Percentiles rank a stretch among this genome's conserved stretches.
These are phyloP conservation scores for Siphamia tubifer DNA, from an alignment of 2,113 vertebrate genomes.

Conservation along the genomic window DNA sequence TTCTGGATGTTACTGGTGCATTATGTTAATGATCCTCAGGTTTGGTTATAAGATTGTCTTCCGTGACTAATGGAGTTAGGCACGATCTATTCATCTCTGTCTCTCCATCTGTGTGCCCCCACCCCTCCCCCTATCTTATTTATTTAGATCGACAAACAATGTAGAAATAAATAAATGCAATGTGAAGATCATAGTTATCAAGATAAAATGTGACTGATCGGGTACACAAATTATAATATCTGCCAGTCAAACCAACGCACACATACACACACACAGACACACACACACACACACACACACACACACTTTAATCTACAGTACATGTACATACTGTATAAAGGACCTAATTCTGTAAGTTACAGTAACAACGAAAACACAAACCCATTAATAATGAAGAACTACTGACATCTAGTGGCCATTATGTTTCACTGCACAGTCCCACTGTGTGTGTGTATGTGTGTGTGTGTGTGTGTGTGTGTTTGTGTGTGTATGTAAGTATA, in stretches of 20 bases:
- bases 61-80: conserved; percentile 42
- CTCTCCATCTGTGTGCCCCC: not conserved
- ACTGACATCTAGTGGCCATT: conserved; percentile 66
- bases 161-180: not conserved
- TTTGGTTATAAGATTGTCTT: conserved; percentile 47
- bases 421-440: not conserved
- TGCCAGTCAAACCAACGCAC: no score
- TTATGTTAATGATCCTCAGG: conserved; percentile 51
- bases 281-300: not conserved
- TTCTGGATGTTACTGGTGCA: no score
- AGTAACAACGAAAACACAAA: not conserved
- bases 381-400: conserved; percentile 2
- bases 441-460: no score
- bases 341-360: not conserved
- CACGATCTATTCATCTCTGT: conserved; percentile 32
- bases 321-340: not conserved
- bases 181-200: conserved; percentile 34
- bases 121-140: not conserved
- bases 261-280: not conserved
- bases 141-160: not conserved
- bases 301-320: not conserved
- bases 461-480: no score
- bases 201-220: conserved; percentile 5
- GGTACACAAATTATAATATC: conserved; percentile 4
- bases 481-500: no score